Evolutionary conservation across 1,140 invertebrate species (phyloP).

Genomic region (Caenorhabditis latens): DNA sequence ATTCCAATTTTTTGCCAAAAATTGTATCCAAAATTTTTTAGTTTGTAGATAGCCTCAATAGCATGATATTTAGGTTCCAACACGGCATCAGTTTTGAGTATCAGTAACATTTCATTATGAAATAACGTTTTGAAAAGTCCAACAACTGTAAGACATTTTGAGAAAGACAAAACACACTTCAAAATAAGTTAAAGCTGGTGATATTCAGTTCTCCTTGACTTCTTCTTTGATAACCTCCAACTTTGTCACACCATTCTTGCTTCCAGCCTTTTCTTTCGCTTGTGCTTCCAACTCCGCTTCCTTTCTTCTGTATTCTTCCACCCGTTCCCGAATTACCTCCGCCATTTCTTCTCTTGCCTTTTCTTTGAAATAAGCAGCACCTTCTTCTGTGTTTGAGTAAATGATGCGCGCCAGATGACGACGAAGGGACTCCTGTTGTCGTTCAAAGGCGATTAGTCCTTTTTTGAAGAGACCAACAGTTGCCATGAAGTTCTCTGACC

Average conservation of each 20-base stretch:
- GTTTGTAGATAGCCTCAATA: too few relatives aligned
- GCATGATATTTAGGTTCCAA: too few relatives aligned
- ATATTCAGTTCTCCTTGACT: not conserved
- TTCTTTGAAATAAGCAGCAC: constrained; percentile 1
- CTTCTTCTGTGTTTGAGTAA: not conserved
- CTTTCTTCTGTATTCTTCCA: not conserved
- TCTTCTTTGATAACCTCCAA: not conserved
- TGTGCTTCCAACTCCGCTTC: not conserved
- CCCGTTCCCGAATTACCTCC: not conserved
- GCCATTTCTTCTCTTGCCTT: not conserved
- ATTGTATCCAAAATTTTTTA: too few relatives aligned
- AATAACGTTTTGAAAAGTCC: too few relatives aligned
- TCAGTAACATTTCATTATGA: too few relatives aligned
- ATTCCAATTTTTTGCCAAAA: too few relatives aligned
- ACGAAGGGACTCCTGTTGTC: not conserved
- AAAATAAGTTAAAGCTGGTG: too few relatives aligned
- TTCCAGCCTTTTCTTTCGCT: not conserved
- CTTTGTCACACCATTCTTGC: not conserved
- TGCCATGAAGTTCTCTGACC: not conserved
- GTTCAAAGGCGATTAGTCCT: not conserved
- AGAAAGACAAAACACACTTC: too few relatives aligned
- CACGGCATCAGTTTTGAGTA: too few relatives aligned
- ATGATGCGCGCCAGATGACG: not conserved
- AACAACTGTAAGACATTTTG: too few relatives aligned
- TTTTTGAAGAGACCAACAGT: not conserved